Conservation (phyloP, 2,113 vertebrate genomes). For the Gopherus flavomarginatus region DNA sequence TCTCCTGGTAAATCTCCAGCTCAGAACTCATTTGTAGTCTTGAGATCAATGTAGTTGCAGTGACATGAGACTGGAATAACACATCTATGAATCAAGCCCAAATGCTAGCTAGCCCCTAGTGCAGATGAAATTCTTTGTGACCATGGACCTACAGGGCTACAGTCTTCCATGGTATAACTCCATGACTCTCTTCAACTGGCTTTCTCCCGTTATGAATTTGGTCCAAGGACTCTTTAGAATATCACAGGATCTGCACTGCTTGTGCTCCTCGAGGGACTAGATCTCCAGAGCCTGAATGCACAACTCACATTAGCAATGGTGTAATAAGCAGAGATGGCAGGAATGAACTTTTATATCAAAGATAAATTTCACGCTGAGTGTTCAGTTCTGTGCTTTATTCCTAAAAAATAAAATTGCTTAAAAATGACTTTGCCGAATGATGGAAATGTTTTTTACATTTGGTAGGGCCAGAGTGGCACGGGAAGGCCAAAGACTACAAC, state of each 20-base stretch:
- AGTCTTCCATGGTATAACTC: background rate
- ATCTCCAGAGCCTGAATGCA: background rate
- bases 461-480: rapidly evolving
- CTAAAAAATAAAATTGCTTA: background rate
- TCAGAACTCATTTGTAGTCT: too few species aligned
- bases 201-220: background rate
- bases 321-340: background rate
- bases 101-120: background rate
- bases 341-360: conserved; percentile 32
- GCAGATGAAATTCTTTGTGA: background rate
- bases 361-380: conserved; percentile 22
- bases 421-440: conserved; percentile 11
- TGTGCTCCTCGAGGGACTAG: background rate
- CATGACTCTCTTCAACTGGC: background rate
- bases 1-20: too few species aligned
- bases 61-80: background rate
- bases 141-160: background rate
- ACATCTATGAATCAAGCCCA: too few species aligned
- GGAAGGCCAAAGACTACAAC: background rate
- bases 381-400: conserved; percentile 44
- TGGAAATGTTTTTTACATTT: background rate
- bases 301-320: background rate
- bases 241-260: background rate
- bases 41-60: background rate
- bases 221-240: background rate